A percentile compares a stretch with the other conserved stretches of the same genome.
These are phyloP conservation scores for Spermophilus dauricus DNA, from an alignment of 2,113 vertebrate species.

Conservation along the genomic window DNA sequence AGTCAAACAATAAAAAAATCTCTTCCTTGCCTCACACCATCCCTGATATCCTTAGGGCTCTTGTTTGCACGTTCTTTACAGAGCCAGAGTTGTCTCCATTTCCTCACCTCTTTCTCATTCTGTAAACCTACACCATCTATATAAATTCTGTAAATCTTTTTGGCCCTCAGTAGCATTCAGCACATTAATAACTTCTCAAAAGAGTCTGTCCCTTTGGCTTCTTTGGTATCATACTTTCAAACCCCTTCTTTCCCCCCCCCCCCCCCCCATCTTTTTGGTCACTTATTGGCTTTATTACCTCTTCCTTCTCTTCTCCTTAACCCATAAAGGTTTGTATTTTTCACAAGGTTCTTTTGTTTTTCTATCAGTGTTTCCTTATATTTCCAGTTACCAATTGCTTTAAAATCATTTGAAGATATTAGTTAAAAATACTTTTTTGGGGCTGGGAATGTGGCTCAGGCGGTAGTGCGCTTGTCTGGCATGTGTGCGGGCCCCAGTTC, in stretches of 20 bases:
- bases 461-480: no score
- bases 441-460: no score
- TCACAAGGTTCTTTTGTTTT: background rate
- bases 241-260: background rate
- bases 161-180: background rate
- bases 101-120: background rate
- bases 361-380: background rate
- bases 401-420: slow-evolving; percentile 15
- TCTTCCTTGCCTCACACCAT: background rate
- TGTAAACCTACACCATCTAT: background rate
- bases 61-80: background rate
- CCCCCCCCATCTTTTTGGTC: background rate
- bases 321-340: background rate
- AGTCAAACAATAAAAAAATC: background rate
- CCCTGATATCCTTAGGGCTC: background rate
- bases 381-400: background rate
- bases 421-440: background rate
- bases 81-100: background rate
- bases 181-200: background rate
- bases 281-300: background rate
- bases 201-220: background rate
- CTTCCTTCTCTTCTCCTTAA: background rate
- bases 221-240: background rate
- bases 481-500: no score
- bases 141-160: background rate